Percentiles rank a stretch among this genome's conserved stretches.
Evolutionary conservation across 2,113 vertebrate species (phyloP).

Genomic region (Chauna torquata): DNA sequence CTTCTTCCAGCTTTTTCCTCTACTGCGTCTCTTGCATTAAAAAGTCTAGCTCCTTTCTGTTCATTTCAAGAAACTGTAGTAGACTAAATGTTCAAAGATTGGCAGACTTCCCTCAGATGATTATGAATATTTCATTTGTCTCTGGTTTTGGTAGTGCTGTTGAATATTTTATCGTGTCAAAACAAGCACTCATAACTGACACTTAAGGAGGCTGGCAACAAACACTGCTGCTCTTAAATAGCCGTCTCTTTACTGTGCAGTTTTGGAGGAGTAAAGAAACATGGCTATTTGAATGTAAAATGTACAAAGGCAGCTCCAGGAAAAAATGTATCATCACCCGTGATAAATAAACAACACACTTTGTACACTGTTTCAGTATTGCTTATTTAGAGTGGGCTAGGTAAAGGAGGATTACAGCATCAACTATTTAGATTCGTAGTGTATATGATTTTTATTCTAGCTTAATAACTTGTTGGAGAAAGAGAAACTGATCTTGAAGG

Average conservation of each 20-base stretch:
- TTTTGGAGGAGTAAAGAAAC: neutral
- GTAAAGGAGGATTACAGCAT: neutral
- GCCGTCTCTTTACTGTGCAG: neutral
- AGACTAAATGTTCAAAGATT: neutral
- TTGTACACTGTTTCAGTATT: neutral
- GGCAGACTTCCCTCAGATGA: neutral
- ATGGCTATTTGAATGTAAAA: neutral
- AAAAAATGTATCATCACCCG: neutral
- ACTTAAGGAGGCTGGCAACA: neutral
- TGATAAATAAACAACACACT: neutral
- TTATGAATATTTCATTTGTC: constrained; percentile 34
- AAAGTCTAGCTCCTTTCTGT: neutral
- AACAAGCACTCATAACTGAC: constrained; percentile 6
- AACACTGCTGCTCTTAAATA: constrained; percentile 16
- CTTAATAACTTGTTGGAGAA: neutral
- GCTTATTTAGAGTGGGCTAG: neutral
- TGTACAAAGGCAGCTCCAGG: neutral
- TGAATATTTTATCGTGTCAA: constrained; percentile 13
- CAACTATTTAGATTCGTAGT: neutral
- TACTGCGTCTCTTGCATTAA: neutral
- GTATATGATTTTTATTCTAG: neutral
- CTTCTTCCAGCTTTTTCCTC: neutral
- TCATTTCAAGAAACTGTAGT: neutral
- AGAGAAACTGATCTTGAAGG: neutral
- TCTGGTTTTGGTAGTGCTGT: neutral